Evolutionary conservation across 2,797 vertebrate genomes (phyloP).

Genomic region (Masticophis lateralis): DNA sequence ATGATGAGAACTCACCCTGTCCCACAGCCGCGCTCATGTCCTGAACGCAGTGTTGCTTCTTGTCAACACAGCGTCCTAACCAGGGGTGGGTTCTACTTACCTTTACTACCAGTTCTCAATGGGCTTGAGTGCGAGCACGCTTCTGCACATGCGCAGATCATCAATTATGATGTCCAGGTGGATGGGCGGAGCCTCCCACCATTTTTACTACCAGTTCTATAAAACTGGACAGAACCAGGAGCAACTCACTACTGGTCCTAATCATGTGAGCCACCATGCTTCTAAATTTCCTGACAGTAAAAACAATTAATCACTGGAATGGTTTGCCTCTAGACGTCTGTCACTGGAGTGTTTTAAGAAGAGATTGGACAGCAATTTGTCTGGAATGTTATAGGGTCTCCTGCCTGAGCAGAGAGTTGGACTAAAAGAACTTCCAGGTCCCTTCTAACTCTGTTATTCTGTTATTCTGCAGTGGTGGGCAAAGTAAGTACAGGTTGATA

Average conservation of each 20-base stretch:
- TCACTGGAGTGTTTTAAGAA: not conserved
- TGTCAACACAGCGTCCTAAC: not conserved
- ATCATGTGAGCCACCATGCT: not conserved
- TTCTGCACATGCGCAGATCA: too few relatives aligned
- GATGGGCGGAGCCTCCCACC: too few relatives aligned
- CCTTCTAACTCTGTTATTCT: not conserved
- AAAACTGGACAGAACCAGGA: too few relatives aligned
- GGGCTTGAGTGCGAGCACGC: too few relatives aligned
- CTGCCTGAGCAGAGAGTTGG: not conserved
- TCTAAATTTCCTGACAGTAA: not conserved
- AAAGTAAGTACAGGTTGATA: not conserved
- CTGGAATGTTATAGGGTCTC: not conserved
- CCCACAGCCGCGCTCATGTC: not conserved
- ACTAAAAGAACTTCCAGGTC: not conserved
- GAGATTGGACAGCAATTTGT: not conserved
- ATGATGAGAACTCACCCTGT: not conserved
- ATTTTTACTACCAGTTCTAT: too few relatives aligned
- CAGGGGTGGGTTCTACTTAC: too few relatives aligned
- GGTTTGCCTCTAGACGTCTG: not conserved
- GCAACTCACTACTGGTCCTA: too few relatives aligned
- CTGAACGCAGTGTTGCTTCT: not conserved
- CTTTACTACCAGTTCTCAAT: too few relatives aligned
- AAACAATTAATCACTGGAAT: not conserved
- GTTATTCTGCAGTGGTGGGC: not conserved
- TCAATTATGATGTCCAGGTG: too few relatives aligned